Evolutionary conservation across 2,113 vertebrate genomes (phyloP).

Genomic region (Tragelaphus scriptus): DNA sequence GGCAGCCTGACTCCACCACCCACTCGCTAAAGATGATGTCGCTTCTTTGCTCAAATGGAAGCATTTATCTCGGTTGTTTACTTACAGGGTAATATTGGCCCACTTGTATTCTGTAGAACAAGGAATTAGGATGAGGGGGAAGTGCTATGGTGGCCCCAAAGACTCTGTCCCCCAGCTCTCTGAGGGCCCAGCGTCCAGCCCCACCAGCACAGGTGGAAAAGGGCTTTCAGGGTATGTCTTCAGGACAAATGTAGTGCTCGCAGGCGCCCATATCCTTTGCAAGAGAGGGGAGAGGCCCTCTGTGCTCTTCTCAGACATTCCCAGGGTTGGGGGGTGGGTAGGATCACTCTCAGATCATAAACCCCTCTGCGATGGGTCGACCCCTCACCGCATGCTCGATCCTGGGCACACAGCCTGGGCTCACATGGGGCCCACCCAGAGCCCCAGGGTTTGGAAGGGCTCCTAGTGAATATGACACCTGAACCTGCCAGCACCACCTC

Average conservation of each 20-base stretch:
- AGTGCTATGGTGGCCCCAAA: neutral
- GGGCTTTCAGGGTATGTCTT: neutral
- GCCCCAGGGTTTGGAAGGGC: neutral
- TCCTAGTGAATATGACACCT: neutral
- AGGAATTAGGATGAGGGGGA: neutral
- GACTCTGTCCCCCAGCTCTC: rapidly evolving
- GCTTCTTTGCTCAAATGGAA: constrained; percentile 31
- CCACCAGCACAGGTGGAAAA: neutral
- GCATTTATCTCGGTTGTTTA: neutral
- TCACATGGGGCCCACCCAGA: too few relatives aligned
- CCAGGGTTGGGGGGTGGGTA: rapidly evolving
- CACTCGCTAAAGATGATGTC: constrained; percentile 31
- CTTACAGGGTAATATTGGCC: neutral
- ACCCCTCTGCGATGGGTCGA: neutral
- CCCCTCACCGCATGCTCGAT: rapidly evolving
- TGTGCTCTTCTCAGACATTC: rapidly evolving
- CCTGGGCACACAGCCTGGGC: neutral
- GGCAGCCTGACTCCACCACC: constrained; percentile 42
- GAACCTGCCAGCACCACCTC: too few relatives aligned
- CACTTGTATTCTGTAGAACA: neutral
- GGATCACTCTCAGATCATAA: neutral
- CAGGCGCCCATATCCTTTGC: neutral
- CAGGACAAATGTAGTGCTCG: neutral
- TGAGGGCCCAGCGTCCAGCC: neutral
- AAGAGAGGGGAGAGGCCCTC: neutral